Evolutionary conservation across 1,140 invertebrate genomes (phyloP).

Genomic region (Tribolium castaneum): DNA sequence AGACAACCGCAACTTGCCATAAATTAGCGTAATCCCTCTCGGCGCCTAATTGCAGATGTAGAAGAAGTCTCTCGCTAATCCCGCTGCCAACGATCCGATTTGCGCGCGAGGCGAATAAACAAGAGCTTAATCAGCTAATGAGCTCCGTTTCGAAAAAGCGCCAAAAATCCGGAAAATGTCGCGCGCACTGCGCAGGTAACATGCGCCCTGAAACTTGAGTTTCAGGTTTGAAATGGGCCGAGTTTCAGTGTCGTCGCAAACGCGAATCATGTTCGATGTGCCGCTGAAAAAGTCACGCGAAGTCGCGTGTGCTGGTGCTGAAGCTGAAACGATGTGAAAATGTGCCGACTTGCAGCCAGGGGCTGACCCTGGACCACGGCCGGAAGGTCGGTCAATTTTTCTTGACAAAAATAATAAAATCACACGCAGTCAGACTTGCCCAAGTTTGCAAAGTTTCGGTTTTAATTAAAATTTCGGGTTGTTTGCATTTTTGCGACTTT

Average conservation of each 20-base stretch:
- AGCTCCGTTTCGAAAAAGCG: not conserved
- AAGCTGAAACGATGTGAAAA: conserved; percentile 13
- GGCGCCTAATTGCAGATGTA: not conserved
- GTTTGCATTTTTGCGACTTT: conserved; percentile 8
- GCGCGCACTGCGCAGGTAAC: conserved; percentile 29
- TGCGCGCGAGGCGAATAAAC: not conserved
- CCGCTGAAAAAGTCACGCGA: not conserved
- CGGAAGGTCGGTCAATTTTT: not conserved
- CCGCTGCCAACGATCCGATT: not conserved
- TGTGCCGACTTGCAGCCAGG: not conserved
- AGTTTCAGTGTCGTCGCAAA: conserved; percentile 4
- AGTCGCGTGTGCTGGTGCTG: not conserved
- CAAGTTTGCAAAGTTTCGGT: not conserved
- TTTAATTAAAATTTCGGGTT: conserved; percentile 21
- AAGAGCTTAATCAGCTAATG: not conserved
- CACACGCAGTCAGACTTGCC: not conserved
- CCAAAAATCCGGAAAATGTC: not conserved
- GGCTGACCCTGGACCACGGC: not conserved
- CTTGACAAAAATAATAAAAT: not conserved
- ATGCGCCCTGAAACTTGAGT: conserved; percentile 24
- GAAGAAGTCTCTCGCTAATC: not conserved
- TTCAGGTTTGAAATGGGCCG: conserved; percentile 18
- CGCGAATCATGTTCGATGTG: conserved; percentile 12
- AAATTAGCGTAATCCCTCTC: not conserved
- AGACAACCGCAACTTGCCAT: not conserved